Evolutionary conservation across 2,113 vertebrate species (phyloP).

Genomic region (Cephalopterus ornatus): DNA sequence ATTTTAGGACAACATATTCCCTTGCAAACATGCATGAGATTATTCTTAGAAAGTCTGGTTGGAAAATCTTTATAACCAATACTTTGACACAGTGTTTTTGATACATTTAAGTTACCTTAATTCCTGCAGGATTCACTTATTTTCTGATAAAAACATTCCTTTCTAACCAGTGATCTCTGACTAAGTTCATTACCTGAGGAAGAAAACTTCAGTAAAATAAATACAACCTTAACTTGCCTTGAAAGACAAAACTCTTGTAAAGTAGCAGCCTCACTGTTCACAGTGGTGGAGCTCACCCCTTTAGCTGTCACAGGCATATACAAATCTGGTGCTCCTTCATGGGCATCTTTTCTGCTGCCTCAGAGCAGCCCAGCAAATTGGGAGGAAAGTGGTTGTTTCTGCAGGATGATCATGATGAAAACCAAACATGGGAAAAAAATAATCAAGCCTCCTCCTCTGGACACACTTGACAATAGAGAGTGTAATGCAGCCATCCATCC

Average conservation of each 20-base stretch:
- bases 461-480: neutral
- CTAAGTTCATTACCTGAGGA: neutral
- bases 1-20: neutral
- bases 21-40: neutral
- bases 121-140: neutral
- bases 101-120: neutral
- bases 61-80: neutral
- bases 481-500: neutral
- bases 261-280: neutral
- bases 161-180: neutral
- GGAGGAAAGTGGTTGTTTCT: neutral
- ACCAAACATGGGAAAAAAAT: neutral
- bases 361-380: neutral
- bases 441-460: neutral
- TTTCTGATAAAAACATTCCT: neutral
- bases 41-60: neutral
- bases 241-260: neutral
- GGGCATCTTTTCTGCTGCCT: constrained; percentile 75
- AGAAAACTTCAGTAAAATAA: neutral
- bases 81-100: neutral
- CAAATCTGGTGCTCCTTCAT: constrained; percentile 93
- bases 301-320: constrained; percentile 86
- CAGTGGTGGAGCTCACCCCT: constrained; percentile 76
- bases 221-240: neutral
- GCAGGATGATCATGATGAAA: neutral